Conservation (phyloP, 1,140 invertebrate species). For the Aphelinus atriplicis region DNA sequence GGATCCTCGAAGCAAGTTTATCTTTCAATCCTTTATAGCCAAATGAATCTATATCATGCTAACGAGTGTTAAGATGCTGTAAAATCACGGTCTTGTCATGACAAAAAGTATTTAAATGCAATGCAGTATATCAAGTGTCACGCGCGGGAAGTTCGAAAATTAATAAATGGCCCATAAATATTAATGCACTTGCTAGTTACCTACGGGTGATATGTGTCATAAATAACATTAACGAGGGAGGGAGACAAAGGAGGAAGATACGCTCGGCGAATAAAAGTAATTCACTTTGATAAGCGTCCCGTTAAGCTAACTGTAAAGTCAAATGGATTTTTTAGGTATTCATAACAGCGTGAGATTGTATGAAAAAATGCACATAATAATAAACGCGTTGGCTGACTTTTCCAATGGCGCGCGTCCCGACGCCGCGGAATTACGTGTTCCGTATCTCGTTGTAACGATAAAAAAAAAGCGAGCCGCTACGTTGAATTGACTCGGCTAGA, state of each 20-base stretch:
- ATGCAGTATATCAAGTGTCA: no score
- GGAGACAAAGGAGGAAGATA: conserved; percentile 14
- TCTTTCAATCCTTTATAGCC: no score
- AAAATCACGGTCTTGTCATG: no score
- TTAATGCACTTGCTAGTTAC: neutral
- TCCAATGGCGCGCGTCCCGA: neutral
- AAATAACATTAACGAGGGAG: conserved; percentile 17
- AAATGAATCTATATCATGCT: no score
- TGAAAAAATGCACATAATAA: conserved; percentile 30
- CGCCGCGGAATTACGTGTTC: conserved; percentile 15
- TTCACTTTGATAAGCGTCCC: conserved; percentile 32
- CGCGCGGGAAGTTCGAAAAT: neutral
- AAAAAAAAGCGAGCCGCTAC: neutral
- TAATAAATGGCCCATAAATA: neutral
- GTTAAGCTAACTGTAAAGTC: conserved; percentile 38
- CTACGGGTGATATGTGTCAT: conserved; percentile 14
- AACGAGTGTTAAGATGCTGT: no score
- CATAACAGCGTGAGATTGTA: conserved; percentile 20
- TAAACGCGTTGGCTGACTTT: conserved; percentile 26
- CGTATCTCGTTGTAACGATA: neutral
- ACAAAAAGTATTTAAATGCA: no score
- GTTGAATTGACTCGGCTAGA: neutral
- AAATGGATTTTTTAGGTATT: conserved; percentile 37
- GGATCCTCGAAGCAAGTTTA: no score
- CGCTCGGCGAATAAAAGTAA: conserved; percentile 30